A percentile compares a stretch with the other conserved stretches of the same genome.
phyloP scores from a whole-genome alignment of 2,113 vertebrate genomes.

The Romanogobio albipinnatus region DNA sequence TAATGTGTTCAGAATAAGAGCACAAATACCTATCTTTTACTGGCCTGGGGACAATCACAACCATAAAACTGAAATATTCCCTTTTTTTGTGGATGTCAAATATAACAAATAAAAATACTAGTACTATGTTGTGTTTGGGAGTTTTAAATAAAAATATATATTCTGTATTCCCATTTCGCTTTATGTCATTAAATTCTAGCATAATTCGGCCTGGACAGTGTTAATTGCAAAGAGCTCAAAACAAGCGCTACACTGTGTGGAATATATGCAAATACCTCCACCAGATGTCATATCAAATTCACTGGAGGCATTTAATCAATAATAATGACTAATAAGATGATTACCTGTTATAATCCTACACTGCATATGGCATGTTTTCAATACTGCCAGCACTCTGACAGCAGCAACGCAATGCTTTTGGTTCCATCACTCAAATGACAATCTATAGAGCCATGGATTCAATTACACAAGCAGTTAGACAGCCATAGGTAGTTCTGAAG shows the following conservation, averaged over 20 bases:
- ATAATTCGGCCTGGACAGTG: too few relatives aligned
- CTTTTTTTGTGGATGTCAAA: background rate
- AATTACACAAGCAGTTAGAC: background rate
- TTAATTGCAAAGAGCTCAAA: background rate
- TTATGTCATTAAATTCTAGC: background rate
- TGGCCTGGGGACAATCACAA: background rate
- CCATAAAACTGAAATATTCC: background rate
- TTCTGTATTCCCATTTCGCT: background rate
- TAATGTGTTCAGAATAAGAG: background rate
- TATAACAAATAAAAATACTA: background rate
- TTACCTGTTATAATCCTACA: slow-evolving; percentile 12
- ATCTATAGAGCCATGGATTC: background rate
- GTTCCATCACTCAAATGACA: slow-evolving; percentile 8
- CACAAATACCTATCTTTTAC: background rate
- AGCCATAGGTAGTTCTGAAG: background rate
- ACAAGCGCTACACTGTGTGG: background rate
- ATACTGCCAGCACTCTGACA: slow-evolving; percentile 8
- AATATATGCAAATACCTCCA: background rate
- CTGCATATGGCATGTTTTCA: slow-evolving; percentile 24
- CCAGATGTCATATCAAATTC: slow-evolving; percentile 30
- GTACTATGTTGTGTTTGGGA: background rate
- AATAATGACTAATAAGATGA: slow-evolving; percentile 28
- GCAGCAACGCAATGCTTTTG: background rate
- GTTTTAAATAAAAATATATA: background rate
- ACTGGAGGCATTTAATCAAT: slow-evolving; percentile 28